Conservation (phyloP, 2,888 invertebrate species). For the Drosophila rubida region DNA sequence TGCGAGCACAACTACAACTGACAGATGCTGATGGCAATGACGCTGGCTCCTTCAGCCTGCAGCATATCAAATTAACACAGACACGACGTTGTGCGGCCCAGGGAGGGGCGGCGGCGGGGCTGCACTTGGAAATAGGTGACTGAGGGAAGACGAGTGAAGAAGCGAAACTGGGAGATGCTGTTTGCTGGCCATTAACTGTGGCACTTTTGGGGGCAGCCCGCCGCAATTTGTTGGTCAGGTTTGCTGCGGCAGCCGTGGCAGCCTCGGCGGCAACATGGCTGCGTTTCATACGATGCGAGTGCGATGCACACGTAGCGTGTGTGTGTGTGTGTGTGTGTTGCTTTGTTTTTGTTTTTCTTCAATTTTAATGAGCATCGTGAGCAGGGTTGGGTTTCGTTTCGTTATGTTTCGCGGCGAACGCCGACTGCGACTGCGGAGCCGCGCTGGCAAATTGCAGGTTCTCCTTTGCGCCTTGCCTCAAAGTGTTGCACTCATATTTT, state of each 20-base stretch:
- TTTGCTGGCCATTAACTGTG: conserved; percentile 77
- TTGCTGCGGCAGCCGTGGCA: conserved; percentile 38
- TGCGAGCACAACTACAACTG: conserved; percentile 53
- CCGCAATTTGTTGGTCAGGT: conserved; percentile 75
- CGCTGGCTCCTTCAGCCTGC: conserved; percentile 61
- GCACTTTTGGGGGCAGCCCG: conserved; percentile 72
- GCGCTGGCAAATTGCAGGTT: conserved; percentile 70
- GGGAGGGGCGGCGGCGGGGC: neutral
- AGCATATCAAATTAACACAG: conserved; percentile 77
- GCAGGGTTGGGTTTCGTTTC: conserved; percentile 48
- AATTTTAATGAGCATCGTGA: conserved; percentile 73
- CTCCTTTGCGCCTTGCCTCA: conserved; percentile 39
- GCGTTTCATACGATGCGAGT: conserved; percentile 20
- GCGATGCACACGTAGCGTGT: neutral
- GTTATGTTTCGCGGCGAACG: conserved; percentile 5
- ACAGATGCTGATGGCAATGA: conserved; percentile 68
- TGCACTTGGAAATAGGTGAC: neutral
- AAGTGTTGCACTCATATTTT: conserved; percentile 78
- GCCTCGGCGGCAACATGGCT: conserved; percentile 33
- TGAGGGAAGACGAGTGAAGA: conserved; percentile 9
- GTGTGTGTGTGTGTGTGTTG: conserved; percentile 10
- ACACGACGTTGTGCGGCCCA: conserved; percentile 45
- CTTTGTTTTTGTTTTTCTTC: conserved; percentile 49
- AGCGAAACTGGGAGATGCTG: conserved; percentile 52
- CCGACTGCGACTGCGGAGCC: neutral